Evolutionary conservation across 1,140 invertebrate species (phyloP), one percentile per base, ranked within the genome.

Genomic region (Anastrepha ludens): DNA sequence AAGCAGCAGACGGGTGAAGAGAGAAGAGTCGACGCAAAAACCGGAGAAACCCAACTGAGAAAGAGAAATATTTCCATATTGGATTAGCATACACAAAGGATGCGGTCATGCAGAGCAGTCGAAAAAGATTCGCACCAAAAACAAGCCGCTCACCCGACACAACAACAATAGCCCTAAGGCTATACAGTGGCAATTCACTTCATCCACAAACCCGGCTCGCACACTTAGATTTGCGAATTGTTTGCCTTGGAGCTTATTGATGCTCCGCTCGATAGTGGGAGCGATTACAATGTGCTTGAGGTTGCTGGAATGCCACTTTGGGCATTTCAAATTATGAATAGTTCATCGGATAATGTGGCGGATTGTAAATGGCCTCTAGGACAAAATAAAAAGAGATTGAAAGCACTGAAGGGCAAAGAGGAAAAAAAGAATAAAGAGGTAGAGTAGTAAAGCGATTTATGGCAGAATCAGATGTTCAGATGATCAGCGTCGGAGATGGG

Each of bases 261-360:
- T 81, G 74, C 47, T n/a, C 74, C 47, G n/a, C 47, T 81, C 74
- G 74, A 81, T 55, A 55, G 74, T 55, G 5, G 17, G 17, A 7
- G 5, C 47, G 74, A 81, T 81, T 81, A 81, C 74, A 81, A 55
- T 81, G 74, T 81, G 74, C 74, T 81, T 81, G 47, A 81, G 74
- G 74, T 81, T 81, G 74, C 47, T 55, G 74, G 44, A 47, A 81
- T 50, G 74, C 74, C 74, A 81, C 74, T 81, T 81, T 81, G 74
- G 74, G 74, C 67, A 81, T 81, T 81, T 81, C 74, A 47, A 81
- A 86, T 86, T 86, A 65, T 65, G 62, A 86, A 86, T 62, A 65
- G 85, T 62, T 86, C 85, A 60, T 86, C 85, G 85, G 85, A 87
- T 62, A 67, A 64, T 62, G 60, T 62, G 86, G 64, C 6, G 64